Percentiles rank a stretch among this genome's conserved stretches.
Evolutionary conservation across 1,140 invertebrate species (phyloP).

Genomic region (Drosophila orosa): DNA sequence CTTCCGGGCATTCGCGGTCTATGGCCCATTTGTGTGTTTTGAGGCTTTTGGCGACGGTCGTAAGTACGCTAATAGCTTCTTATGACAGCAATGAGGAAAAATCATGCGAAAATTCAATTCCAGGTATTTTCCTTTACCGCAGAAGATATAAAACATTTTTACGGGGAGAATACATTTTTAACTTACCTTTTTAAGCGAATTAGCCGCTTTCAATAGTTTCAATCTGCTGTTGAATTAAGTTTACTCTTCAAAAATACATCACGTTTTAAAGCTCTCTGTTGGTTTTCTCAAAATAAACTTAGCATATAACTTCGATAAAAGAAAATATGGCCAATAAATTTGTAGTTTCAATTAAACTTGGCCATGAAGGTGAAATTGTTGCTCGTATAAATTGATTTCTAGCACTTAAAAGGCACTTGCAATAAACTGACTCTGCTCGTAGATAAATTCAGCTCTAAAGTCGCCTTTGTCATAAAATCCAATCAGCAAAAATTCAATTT

Average conservation of each 20-base stretch:
- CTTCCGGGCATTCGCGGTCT: constrained; percentile 28
- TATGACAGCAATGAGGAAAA: constrained; percentile 58
- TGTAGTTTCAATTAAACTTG: constrained; percentile 4
- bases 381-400: constrained; percentile 16
- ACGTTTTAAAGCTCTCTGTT: neutral
- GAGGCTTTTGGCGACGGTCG: constrained; percentile 33
- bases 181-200: neutral
- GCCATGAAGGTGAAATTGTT: constrained; percentile 1
- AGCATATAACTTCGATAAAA: neutral
- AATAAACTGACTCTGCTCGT: constrained; percentile 3
- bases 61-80: constrained; percentile 76
- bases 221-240: neutral
- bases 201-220: neutral
- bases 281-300: neutral
- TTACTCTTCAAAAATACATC: neutral
- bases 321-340: constrained; percentile 10
- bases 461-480: constrained; percentile 9
- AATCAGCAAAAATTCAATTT: constrained; percentile 17
- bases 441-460: constrained; percentile 14
- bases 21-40: constrained; percentile 31
- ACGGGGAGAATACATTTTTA: no score
- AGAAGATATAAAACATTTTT: neutral
- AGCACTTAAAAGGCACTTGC: neutral
- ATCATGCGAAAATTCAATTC: constrained; percentile 60
- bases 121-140: constrained; percentile 7